Evolutionary conservation across 2,888 invertebrate species (phyloP).

Genomic region (Cyaniris semiargus): DNA sequence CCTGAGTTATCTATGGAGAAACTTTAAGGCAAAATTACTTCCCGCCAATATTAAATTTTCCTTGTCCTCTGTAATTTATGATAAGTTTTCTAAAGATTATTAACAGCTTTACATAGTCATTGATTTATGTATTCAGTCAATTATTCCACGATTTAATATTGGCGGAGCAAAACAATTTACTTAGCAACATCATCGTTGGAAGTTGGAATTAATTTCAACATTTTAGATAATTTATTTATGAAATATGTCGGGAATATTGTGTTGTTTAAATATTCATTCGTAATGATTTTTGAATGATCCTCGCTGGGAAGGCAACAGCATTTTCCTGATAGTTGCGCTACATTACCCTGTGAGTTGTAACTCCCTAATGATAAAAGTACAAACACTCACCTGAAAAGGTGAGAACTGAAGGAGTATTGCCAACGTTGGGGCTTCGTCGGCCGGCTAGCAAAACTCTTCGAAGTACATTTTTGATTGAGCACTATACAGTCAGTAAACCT

Average conservation of each 20-base stretch:
- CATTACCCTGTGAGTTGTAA: too few species aligned
- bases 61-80: conserved; percentile 68
- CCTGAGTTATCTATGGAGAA: conserved; percentile 70
- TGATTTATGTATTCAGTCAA: conserved; percentile 38
- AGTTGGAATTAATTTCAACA: neutral
- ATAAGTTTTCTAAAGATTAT: conserved; percentile 56
- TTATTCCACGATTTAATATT: conserved; percentile 26
- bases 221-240: conserved; percentile 5
- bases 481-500: neutral
- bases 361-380: too few species aligned
- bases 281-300: neutral
- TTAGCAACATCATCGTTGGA: conserved; percentile 1
- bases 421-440: too few species aligned
- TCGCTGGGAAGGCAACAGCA: neutral
- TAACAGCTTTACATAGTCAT: conserved; percentile 47
- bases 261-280: neutral
- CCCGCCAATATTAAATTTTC: conserved; percentile 74
- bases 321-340: neutral
- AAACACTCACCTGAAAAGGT: too few species aligned
- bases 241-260: neutral
- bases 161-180: neutral
- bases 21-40: conserved; percentile 72
- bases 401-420: too few species aligned
- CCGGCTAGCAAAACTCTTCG: too few species aligned
- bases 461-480: neutral